Conservation (phyloP, 2,888 invertebrate species). For the Heliconius sara region DNA sequence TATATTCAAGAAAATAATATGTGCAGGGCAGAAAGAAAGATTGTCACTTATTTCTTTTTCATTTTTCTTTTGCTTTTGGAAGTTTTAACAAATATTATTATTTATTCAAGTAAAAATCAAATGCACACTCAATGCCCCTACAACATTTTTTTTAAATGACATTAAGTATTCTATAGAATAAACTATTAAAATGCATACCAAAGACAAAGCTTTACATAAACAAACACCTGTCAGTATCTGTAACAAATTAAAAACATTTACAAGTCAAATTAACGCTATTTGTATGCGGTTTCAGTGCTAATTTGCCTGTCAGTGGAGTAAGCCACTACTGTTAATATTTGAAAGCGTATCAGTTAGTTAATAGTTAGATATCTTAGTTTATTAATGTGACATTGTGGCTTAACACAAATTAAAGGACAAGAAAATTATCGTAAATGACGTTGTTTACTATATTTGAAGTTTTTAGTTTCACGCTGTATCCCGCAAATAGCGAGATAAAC, state of each 20-base stretch:
- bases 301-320: conserved; percentile 25
- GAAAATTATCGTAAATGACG: background rate
- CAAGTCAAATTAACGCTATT: conserved; percentile 22
- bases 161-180: background rate
- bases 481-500: background rate
- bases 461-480: background rate
- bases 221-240: conserved; percentile 19
- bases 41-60: background rate
- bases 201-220: conserved; percentile 1
- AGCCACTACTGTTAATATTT: conserved; percentile 14
- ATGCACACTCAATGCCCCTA: background rate
- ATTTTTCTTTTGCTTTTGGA: background rate
- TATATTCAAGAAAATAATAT: background rate
- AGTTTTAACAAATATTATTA: background rate
- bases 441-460: background rate
- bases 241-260: conserved; percentile 26
- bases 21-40: background rate
- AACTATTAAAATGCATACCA: background rate
- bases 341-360: conserved; percentile 1
- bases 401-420: background rate
- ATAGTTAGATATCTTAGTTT: conserved; percentile 9
- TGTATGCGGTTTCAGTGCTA: conserved; percentile 30
- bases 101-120: background rate
- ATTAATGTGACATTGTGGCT: background rate
- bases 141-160: background rate